Base-by-base conservation (phyloP, 2,888 invertebrate genomes). In the Pristionchus entomophagus region DNA sequence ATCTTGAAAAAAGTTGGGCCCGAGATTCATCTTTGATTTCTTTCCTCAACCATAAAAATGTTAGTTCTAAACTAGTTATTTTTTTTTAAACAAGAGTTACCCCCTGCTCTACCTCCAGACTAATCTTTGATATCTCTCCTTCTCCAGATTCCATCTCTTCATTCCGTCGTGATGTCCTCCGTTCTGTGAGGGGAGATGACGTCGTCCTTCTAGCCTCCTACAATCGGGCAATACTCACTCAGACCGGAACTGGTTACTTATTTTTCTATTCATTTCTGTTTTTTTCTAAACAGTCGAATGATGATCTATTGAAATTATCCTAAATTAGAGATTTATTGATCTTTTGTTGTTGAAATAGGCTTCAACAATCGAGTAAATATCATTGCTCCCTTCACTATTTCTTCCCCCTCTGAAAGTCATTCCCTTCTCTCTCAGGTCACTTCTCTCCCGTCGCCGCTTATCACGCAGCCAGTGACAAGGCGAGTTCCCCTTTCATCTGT, bases 371-470 rank as follows among this genome's bases (percentile, higher is more conserved):
- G n/a, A n/a, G n/a, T n/a, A n/a, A n/a, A n/a, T n/a, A 51, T 2
- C 51, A 14, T 22, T 3, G 51, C 51, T 53, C n/a, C 29, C 26
- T 65, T 10, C 53, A n/a, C 32, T 6, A 1, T 53, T 53, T 81
- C 35, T 35, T 3, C n/a, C 32, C 26, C 49, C 29, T 19, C 19
- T 81, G 29, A 77, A 26, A 81, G 32, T 53, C 35, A 53, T 26
- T 35, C 10, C 5, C 0, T 6, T 35, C 65, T 19, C 29, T 65
- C 65, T 80, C 85, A 86, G 88, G 88, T 22, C 94, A 94, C 87
- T 94, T 94, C 87, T 93, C 94, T 19, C 94, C 94, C 5, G 88
- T 94, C n/a, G 94, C 92, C 22, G 94, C 94, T 0, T 94, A 94
- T 86, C 93, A 94, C 85, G 89, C 91, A 0, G 91, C 85, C 4